Percentiles rank a stretch among this genome's conserved stretches.
phyloP scores from a whole-genome alignment of 2,888 invertebrate species.

The Nymphalis polychloros region DNA sequence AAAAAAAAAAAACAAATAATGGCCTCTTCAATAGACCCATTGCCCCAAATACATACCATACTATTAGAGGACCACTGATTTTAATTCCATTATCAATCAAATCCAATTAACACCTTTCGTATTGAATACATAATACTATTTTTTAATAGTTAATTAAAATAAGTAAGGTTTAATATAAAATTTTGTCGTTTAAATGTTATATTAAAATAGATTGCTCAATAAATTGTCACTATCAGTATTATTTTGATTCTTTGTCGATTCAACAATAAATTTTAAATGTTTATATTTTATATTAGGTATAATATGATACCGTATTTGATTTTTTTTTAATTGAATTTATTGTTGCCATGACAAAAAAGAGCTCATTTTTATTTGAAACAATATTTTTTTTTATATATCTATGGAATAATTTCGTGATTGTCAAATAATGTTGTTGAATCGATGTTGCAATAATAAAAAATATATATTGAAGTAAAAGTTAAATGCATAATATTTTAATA shows the following conservation, averaged over 20 bases:
- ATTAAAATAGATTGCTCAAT: slow-evolving; percentile 34
- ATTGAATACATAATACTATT: slow-evolving; percentile 10
- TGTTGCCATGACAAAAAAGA: too few relatives aligned
- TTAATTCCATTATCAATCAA: slow-evolving; percentile 4
- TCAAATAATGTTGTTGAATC: slow-evolving; percentile 2
- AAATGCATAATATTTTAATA: neutral
- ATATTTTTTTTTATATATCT: too few relatives aligned
- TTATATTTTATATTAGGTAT: too few relatives aligned
- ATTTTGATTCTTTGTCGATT: slow-evolving; percentile 18
- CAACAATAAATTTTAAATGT: slow-evolving; percentile 4
- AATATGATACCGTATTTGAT: too few relatives aligned
- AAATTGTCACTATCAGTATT: slow-evolving; percentile 31
- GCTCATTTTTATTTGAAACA: too few relatives aligned
- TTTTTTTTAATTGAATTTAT: too few relatives aligned
- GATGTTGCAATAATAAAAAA: slow-evolving; percentile 1
- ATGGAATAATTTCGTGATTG: neutral
- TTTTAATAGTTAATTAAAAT: slow-evolving; percentile 22
- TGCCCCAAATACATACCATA: slow-evolving; percentile 35
- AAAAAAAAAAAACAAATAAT: neutral
- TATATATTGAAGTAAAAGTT: neutral
- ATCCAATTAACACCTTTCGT: slow-evolving; percentile 15
- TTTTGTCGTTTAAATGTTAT: slow-evolving; percentile 12
- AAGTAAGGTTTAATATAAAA: slow-evolving; percentile 18
- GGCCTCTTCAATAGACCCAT: slow-evolving; percentile 14
- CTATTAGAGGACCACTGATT: slow-evolving; percentile 34